phyloP scores from a whole-genome alignment of 2,888 invertebrate species.

The Nasonovia ribisnigri region DNA sequence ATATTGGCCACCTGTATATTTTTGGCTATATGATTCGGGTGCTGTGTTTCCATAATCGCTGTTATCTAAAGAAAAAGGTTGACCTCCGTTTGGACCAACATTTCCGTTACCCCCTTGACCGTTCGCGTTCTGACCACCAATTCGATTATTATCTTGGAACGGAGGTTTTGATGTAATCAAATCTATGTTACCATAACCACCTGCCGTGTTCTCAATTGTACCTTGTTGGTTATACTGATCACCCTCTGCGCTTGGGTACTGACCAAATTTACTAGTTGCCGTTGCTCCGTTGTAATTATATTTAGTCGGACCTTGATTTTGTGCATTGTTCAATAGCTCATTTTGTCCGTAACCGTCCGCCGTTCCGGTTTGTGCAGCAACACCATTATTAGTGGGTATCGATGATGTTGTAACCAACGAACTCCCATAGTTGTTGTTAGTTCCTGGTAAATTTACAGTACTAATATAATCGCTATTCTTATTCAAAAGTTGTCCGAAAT shows the following conservation, averaged over 20 bases:
- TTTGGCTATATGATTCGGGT: neutral
- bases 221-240: neutral
- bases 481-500: neutral
- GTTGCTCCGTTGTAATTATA: neutral
- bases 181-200: neutral
- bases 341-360: constrained; percentile 11
- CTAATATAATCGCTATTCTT: neutral
- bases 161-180: neutral
- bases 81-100: neutral
- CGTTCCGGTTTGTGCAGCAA: neutral
- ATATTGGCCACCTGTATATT: neutral
- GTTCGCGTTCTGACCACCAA: neutral
- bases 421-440: neutral
- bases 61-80: neutral
- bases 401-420: neutral
- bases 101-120: neutral
- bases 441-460: too few relatives aligned
- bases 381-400: neutral
- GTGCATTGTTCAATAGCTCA: neutral
- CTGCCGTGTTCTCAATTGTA: neutral
- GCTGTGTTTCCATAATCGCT: neutral
- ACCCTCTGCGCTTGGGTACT: neutral
- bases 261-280: neutral
- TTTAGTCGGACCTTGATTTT: neutral
- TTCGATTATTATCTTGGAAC: neutral